Evolutionary conservation across 2,113 vertebrate species (phyloP).

Genomic region (Noctilio leporinus): DNA sequence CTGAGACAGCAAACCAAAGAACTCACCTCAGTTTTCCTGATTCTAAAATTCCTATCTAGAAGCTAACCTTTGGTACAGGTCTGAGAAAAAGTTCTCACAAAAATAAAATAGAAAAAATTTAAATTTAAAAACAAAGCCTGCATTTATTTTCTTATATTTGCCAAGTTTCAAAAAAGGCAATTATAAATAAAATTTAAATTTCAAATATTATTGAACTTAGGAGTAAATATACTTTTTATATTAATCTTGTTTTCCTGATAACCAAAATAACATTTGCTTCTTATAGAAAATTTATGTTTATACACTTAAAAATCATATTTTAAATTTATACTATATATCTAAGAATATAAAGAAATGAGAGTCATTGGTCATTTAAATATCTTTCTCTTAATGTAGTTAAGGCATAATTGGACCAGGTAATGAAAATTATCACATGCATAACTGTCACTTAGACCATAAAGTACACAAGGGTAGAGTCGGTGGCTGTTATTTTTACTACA

Average conservation of each 20-base stretch:
- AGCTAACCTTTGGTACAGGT: not conserved
- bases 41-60: not conserved
- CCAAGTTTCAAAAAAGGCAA: not conserved
- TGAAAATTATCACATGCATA: not conserved
- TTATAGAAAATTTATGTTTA: not conserved
- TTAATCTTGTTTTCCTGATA: not conserved
- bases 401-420: not conserved
- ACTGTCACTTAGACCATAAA: not conserved
- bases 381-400: not conserved
- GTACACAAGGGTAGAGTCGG: not conserved
- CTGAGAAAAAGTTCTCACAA: not conserved
- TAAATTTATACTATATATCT: not conserved
- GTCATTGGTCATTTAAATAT: not conserved
- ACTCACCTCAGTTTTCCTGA: not conserved
- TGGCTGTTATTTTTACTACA: not conserved
- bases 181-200: not conserved
- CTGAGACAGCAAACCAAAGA: not conserved
- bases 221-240: not conserved
- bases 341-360: not conserved
- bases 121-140: not conserved
- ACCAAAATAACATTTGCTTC: not conserved
- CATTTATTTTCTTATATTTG: not conserved
- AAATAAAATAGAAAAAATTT: not conserved
- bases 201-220: not conserved
- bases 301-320: not conserved